phyloP scores from a whole-genome alignment of 2,888 invertebrate species.

The Hirtodrosophila trivittata region DNA sequence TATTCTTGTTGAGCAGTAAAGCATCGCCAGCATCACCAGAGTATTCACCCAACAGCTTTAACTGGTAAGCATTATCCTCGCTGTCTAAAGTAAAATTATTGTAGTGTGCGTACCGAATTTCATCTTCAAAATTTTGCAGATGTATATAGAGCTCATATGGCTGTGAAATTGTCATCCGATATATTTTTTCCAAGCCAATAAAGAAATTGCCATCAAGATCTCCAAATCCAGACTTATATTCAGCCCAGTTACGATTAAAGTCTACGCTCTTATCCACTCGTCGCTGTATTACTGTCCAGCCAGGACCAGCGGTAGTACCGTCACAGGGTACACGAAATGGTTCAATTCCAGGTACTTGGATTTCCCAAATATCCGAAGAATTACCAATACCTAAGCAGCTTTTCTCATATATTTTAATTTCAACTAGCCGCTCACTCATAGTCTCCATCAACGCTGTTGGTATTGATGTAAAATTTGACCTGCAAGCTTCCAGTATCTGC shows the following conservation, averaged over 20 bases:
- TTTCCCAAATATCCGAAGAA: conserved; percentile 27
- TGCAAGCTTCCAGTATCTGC: not conserved
- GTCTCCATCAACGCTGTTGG: conserved; percentile 6
- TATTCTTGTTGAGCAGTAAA: conserved; percentile 17
- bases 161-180: conserved; percentile 33
- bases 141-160: conserved; percentile 38
- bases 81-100: conserved; percentile 30
- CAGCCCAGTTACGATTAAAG: conserved; percentile 42
- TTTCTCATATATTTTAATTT: conserved; percentile 12
- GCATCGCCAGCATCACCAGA: conserved; percentile 46
- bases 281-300: conserved; percentile 47
- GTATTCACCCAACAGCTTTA: conserved; percentile 23
- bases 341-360: conserved; percentile 32
- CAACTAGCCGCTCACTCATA: conserved; percentile 1
- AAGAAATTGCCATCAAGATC: conserved; percentile 36
- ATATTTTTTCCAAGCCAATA: conserved; percentile 44
- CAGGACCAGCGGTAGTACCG: conserved; percentile 40
- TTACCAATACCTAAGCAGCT: conserved; percentile 31
- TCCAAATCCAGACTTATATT: conserved; percentile 41
- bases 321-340: conserved; percentile 41
- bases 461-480: conserved; percentile 7
- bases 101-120: conserved; percentile 37
- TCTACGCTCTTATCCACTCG: conserved; percentile 30
- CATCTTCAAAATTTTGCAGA: conserved; percentile 27
- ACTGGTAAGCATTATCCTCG: conserved; percentile 27